A percentile compares a stretch with the other conserved stretches of the same genome.
Conservation (phyloP, 2,797 vertebrate species). For the Eurystomus glaucurus region DNA sequence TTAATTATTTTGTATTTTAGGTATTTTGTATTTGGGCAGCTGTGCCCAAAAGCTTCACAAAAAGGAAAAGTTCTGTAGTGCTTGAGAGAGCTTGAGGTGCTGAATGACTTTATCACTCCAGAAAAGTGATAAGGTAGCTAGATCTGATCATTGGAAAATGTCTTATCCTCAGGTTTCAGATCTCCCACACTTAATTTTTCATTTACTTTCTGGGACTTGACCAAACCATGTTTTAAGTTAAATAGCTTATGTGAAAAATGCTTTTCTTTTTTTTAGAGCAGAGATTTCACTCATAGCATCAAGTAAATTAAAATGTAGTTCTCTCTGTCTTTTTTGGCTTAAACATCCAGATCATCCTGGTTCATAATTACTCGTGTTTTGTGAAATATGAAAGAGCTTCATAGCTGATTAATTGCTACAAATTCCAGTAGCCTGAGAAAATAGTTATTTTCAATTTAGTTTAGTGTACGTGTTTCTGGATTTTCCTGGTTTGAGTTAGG, state of each 20-base stretch:
- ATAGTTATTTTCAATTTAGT: background rate
- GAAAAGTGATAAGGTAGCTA: background rate
- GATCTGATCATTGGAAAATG: background rate
- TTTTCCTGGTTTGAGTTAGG: too few relatives aligned
- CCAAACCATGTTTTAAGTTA: background rate
- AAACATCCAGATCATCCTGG: background rate
- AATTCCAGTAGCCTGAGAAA: background rate
- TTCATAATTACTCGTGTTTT: background rate
- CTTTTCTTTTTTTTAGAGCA: background rate
- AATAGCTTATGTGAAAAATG: background rate
- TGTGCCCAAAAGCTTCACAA: accelerated
- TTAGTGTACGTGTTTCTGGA: background rate
- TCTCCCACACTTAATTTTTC: background rate
- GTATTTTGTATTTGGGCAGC: background rate
- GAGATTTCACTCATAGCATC: background rate
- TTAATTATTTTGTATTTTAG: background rate
- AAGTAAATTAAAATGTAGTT: background rate
- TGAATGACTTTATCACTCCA: background rate
- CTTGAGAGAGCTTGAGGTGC: background rate
- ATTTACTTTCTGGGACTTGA: background rate
- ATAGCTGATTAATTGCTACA: background rate
- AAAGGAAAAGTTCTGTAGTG: background rate
- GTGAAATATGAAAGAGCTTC: background rate
- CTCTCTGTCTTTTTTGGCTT: background rate
- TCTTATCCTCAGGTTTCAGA: background rate